Evolutionary conservation across 1,140 invertebrate genomes (phyloP).

Genomic region (Trialeurodes vaporariorum): DNA sequence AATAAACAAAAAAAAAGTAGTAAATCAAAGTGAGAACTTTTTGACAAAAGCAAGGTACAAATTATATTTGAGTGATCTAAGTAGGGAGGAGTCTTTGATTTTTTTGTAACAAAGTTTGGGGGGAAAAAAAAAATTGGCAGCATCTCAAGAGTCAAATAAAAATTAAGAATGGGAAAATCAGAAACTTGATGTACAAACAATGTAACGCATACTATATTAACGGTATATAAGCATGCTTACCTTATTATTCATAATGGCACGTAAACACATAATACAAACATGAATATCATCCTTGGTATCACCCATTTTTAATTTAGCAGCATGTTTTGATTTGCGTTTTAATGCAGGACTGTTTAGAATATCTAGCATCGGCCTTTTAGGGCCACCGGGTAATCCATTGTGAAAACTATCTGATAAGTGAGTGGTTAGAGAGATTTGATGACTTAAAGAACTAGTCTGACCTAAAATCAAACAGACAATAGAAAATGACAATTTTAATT

Average conservation of each 20-base stretch:
- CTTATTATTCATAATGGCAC: conserved; percentile 99
- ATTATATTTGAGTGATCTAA: no score
- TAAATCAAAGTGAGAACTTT: no score
- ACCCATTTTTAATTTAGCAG: conserved; percentile 89
- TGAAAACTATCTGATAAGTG: neutral
- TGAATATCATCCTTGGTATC: conserved; percentile 97
- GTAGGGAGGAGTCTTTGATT: no score
- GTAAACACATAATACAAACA: conserved; percentile 96
- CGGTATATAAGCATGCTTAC: conserved; percentile 40
- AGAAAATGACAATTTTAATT: no score
- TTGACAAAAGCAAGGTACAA: no score
- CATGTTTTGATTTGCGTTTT: conserved; percentile 65
- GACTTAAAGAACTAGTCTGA: neutral
- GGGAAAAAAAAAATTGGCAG: no score
- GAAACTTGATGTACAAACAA: no score
- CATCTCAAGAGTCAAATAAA: no score
- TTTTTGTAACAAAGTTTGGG: no score
- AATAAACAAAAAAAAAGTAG: no score
- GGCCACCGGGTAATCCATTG: neutral
- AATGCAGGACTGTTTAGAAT: conserved; percentile 54
- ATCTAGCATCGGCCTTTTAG: conserved; percentile 18
- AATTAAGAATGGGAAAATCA: no score
- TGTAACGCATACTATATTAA: conserved; percentile 9
- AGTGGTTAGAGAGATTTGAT: neutral
- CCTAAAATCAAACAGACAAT: no score